Evolutionary conservation across 1,140 invertebrate genomes (phyloP).

Genomic region (Lepidurus arcticus): DNA sequence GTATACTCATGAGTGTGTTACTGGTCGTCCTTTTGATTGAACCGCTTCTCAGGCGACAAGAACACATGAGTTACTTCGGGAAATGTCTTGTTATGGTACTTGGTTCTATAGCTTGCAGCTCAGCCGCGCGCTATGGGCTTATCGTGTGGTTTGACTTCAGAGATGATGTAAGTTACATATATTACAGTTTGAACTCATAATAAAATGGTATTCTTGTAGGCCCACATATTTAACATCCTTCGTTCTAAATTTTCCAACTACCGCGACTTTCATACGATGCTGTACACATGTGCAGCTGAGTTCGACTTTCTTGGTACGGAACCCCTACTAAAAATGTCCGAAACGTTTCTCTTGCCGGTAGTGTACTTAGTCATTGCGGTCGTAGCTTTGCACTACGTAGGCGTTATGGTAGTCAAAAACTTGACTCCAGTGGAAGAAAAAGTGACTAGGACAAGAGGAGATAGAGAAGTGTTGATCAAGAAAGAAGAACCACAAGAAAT

Average conservation of each 20-base stretch:
- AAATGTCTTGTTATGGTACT: constrained; percentile 42
- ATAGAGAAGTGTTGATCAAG: constrained; percentile 28
- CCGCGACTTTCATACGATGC: constrained; percentile 70
- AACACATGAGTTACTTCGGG: constrained; percentile 40
- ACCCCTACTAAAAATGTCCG: constrained; percentile 48
- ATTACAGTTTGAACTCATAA: constrained; percentile 11
- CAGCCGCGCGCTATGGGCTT: constrained; percentile 42
- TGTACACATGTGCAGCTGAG: constrained; percentile 76
- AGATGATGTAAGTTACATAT: constrained; percentile 52
- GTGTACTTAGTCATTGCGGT: constrained; percentile 47
- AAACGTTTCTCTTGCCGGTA: constrained; percentile 55
- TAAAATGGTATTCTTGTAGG: constrained; percentile 45
- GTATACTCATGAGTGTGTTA: constrained; percentile 41
- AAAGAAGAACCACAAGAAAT: constrained; percentile 28
- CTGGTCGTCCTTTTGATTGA: constrained; percentile 46
- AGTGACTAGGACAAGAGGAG: constrained; percentile 35
- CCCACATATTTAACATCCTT: constrained; percentile 70
- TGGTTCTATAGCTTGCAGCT: constrained; percentile 46
- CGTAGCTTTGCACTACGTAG: constrained; percentile 28
- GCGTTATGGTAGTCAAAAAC: background rate
- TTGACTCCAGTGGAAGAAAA: constrained; percentile 28
- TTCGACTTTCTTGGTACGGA: constrained; percentile 69
- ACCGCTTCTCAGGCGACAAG: constrained; percentile 40
- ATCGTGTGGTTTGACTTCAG: constrained; percentile 47
- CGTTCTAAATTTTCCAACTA: constrained; percentile 67